A percentile compares a stretch with the other conserved stretches of the same genome.
Conservation (phyloP, 2,888 invertebrate species). For the Chamaedrilus cognettii region DNA sequence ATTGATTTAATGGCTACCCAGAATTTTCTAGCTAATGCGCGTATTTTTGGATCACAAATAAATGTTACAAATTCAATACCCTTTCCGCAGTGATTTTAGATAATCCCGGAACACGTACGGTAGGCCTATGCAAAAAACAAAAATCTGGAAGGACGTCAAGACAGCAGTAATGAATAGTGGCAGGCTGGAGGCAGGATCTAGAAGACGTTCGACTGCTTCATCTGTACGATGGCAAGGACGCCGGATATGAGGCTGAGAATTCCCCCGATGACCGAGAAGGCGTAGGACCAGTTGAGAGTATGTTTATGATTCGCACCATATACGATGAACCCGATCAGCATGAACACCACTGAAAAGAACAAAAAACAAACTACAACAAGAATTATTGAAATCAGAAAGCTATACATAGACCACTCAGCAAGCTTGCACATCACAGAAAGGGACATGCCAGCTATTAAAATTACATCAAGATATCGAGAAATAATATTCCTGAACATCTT, state of each 20-base stretch:
- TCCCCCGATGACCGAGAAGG: constrained; percentile 30
- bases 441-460: neutral
- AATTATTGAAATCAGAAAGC: neutral
- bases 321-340: constrained; percentile 32
- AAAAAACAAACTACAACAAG: neutral
- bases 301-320: constrained; percentile 26
- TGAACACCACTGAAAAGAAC: constrained; percentile 32
- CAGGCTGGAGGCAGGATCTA: no score
- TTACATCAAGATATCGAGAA: no score
- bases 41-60: no score
- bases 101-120: no score
- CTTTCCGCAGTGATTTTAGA: no score
- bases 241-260: constrained; percentile 32
- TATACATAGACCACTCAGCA: neutral
- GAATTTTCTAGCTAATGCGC: no score
- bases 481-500: no score
- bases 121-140: no score
- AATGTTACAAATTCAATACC: no score
- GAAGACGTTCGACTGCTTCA: constrained; percentile 32
- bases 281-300: constrained; percentile 34
- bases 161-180: no score
- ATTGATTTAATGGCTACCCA: no score
- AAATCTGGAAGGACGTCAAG: no score
- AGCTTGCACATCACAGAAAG: neutral
- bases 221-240: constrained; percentile 34